Conservation (phyloP, 92 coral and sea anemone species). For the Parazoanthus atlanticus region DNA sequence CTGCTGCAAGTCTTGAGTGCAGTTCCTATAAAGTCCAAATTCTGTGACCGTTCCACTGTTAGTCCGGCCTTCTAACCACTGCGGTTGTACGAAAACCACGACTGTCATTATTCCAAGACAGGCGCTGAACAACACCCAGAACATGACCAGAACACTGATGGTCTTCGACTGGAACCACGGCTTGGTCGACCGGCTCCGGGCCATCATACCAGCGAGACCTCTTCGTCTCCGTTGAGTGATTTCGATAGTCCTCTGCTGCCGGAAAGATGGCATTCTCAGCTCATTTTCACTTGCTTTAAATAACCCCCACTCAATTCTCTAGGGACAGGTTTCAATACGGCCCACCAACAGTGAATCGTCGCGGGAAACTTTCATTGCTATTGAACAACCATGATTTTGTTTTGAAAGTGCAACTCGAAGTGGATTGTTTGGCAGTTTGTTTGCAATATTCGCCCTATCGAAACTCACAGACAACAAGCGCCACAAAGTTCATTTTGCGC, state of each 20-base stretch:
- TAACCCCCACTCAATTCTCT: conserved; percentile 26
- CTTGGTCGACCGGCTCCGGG: conserved; percentile 52
- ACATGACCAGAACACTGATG: conserved; percentile 76
- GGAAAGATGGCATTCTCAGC: conserved; percentile 40
- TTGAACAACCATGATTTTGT: neutral
- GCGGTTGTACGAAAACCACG: conserved; percentile 92
- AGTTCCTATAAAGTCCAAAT: conserved; percentile 91
- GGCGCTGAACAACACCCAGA: conserved; percentile 84
- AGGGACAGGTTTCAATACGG: conserved; percentile 8
- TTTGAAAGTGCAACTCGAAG: neutral
- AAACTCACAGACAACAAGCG: neutral
- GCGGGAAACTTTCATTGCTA: conserved; percentile 11
- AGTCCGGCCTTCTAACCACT: conserved; percentile 85
- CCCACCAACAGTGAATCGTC: conserved; percentile 17
- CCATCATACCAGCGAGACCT: conserved; percentile 41
- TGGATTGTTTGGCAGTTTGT: conserved; percentile 3
- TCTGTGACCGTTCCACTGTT: conserved; percentile 54
- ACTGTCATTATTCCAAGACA: conserved; percentile 93
- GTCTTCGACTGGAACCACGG: conserved; percentile 95
- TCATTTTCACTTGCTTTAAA: conserved; percentile 32
- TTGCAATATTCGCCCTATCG: conserved; percentile 24
- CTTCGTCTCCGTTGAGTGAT: conserved; percentile 15
- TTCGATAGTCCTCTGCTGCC: conserved; percentile 31
- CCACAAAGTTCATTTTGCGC: neutral
- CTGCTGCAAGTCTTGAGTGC: conserved; percentile 67